Evolutionary conservation across 2,113 vertebrate genomes (phyloP).

Genomic region (Phrynosoma blainvillii): DNA sequence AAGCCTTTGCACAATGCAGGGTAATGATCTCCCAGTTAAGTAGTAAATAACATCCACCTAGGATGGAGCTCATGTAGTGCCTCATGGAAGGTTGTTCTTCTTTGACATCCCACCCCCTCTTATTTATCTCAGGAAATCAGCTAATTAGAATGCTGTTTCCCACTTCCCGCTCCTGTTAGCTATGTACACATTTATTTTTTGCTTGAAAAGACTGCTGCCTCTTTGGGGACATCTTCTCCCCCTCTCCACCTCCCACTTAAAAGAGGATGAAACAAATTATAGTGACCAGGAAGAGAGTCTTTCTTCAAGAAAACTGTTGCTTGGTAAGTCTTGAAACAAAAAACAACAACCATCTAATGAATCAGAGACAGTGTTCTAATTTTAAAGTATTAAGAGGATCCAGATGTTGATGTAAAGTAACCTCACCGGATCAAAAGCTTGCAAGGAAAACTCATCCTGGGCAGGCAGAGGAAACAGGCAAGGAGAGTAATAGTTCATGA

Average conservation of each 20-base stretch:
- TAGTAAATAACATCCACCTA: neutral
- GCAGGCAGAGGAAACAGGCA: neutral
- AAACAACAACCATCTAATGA: conserved; percentile 34
- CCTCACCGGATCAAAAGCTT: neutral
- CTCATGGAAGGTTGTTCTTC: neutral
- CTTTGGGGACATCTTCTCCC: neutral
- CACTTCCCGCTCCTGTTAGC: neutral
- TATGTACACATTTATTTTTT: conserved; percentile 29
- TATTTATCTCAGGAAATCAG: neutral
- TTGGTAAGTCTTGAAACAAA: neutral
- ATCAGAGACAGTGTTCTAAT: conserved; percentile 23
- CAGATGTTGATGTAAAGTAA: conserved; percentile 35
- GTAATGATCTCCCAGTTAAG: neutral
- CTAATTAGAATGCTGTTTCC: neutral
- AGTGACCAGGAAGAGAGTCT: neutral
- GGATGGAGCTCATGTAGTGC: neutral
- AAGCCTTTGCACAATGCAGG: neutral
- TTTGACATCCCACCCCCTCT: neutral
- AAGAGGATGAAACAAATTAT: conserved; percentile 16
- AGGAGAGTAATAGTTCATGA: conserved; percentile 17
- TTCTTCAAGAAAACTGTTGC: neutral
- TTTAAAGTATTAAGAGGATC: conserved; percentile 30
- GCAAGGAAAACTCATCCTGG: conserved; percentile 14
- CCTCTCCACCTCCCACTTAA: neutral
- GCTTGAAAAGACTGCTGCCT: neutral